Base-by-base conservation (phyloP, 2,113 vertebrate species). In the Plecotus auritus region DNA sequence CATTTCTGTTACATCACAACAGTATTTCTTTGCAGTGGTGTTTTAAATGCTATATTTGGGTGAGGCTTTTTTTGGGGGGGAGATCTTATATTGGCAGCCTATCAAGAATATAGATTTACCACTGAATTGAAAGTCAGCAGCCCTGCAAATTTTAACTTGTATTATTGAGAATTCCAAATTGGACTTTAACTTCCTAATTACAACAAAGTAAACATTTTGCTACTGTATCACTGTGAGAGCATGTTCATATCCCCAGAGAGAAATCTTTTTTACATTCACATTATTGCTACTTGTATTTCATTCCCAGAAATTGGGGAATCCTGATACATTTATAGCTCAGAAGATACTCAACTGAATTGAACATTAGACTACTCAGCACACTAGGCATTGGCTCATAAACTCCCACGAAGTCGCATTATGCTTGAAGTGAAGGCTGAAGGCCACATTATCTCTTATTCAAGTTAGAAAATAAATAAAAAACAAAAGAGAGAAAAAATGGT, bases 391-490 rank as follows among this genome's bases (percentile, higher is more conserved):
- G 26, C 72, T 69, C 88, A 59, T 77, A 76, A 45, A 83, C 89
- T 90, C 90, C 95, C 90, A 88, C 87, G 69, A 61, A 54, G 40
- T 76, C 45, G 64, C 80, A 89, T 80, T 51, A 49, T 20, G 64
- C 88, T 82, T 40, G 32, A 95, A 69, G 42, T 47, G 66, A 91
- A 89, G 90, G 67, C 54, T 77, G 61, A 92, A 83, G 2, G 32
- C 82, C 30, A 69, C 69, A 66, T 72, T 84, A 59, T 85, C 73
- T 80, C 66, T 47, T 54, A 94, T 88, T 91, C 91, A 37, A 78
- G 35, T 69, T 73, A 69, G 49, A 85, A 92, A 95, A 89, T 61
- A 96, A 90, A 88, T n/a, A 86, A 49, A 61, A 93, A 84, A 30
- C 17, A n/a, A 42, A 49, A 2, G 81, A 0, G 26, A 18, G 28